A percentile compares a stretch with the other conserved stretches of the same genome.
These are phyloP conservation scores for Hydractinia echinata DNA, from an alignment of 30 jellyfish, hydroid and myxozoan species.

Conservation along the genomic window DNA sequence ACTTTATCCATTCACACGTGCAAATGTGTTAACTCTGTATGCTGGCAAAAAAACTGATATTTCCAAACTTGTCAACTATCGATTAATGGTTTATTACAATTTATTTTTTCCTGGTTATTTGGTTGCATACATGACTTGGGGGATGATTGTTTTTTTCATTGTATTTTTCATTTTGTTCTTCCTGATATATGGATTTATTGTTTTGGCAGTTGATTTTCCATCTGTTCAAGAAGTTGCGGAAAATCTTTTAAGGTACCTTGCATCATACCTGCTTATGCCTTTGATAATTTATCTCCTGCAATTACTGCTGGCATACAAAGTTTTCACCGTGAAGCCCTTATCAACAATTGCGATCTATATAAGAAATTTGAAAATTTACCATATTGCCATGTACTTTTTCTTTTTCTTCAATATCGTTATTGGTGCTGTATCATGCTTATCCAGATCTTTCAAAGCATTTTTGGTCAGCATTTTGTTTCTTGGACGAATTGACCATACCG, in stretches of 20 bases:
- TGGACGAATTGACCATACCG: constrained; percentile 21
- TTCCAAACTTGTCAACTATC: neutral
- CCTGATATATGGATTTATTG: constrained; percentile 7
- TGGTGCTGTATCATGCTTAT: constrained; percentile 18
- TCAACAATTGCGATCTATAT: neutral
- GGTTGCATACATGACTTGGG: constrained; percentile 25
- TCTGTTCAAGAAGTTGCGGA: neutral
- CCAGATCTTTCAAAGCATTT: neutral
- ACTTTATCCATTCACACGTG: constrained; percentile 5
- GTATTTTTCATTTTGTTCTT: neutral
- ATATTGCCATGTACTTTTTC: constrained; percentile 8
- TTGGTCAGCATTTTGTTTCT: constrained; percentile 3
- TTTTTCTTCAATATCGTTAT: constrained; percentile 16
- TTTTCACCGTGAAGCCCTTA: neutral
- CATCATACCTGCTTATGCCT: neutral
- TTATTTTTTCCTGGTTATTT: constrained; percentile 14
- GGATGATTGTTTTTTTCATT: neutral
- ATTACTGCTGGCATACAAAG: neutral
- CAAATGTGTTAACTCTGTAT: neutral
- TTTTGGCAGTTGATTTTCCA: neutral
- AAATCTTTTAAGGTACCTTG: neutral
- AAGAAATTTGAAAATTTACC: neutral
- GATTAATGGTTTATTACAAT: neutral
- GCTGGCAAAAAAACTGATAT: neutral
- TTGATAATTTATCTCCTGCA: neutral